Conservation (phyloP, 2,113 vertebrate genomes). For the Glaucidium brasilianum region DNA sequence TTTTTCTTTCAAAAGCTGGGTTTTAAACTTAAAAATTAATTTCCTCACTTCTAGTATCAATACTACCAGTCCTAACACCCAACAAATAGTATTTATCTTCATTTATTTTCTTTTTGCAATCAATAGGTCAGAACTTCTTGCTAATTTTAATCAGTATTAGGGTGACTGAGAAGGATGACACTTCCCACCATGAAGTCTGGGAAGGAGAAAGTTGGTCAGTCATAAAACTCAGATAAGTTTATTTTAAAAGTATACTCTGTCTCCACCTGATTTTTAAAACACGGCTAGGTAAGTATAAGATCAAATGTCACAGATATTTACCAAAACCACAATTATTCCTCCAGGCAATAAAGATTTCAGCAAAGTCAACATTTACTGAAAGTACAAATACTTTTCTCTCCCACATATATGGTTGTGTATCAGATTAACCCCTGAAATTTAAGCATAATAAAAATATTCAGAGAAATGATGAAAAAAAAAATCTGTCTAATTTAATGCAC, state of each 20-base stretch:
- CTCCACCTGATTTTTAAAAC: background rate
- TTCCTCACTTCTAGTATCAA: background rate
- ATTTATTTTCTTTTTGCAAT: constrained; percentile 26
- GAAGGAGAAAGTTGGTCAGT: background rate
- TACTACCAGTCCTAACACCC: background rate
- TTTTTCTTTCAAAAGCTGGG: constrained; percentile 38
- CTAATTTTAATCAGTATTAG: background rate
- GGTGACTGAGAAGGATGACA: background rate
- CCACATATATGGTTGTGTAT: background rate
- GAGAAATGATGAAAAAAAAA: background rate
- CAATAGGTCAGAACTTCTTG: constrained; percentile 11
- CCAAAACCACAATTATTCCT: background rate
- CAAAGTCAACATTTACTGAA: background rate
- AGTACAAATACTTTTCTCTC: background rate
- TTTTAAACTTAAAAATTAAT: constrained; percentile 16
- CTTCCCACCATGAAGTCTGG: background rate
- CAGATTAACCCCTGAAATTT: background rate
- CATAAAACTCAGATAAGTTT: background rate
- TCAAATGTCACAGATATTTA: background rate
- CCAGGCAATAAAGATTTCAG: background rate
- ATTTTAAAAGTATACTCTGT: background rate
- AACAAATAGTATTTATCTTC: background rate
- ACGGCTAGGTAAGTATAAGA: background rate
- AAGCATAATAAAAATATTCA: background rate
- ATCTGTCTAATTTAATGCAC: background rate